Conservation (phyloP, 2,888 invertebrate genomes). For the Melangyna quadrimaculata region DNA sequence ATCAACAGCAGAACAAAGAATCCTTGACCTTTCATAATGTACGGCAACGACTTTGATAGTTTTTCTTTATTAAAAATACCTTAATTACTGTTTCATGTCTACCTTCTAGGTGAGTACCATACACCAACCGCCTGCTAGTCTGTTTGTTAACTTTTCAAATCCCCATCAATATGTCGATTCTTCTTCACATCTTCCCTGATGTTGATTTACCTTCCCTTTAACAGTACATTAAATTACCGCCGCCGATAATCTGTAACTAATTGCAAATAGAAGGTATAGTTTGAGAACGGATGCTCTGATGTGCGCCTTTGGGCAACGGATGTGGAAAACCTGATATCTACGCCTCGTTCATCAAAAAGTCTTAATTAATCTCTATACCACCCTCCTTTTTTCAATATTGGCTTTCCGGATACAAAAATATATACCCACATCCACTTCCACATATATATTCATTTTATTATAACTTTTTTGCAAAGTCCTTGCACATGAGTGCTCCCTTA, state of each 20-base stretch:
- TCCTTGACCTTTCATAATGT: neutral
- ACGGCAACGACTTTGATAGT: neutral
- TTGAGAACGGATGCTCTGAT: constrained; percentile 47
- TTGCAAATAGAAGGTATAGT: constrained; percentile 68
- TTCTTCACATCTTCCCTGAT: neutral
- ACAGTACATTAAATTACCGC: constrained; percentile 71
- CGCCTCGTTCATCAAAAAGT: constrained; percentile 28
- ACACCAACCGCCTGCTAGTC: neutral
- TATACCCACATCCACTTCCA: constrained; percentile 8
- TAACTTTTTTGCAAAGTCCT: constrained; percentile 39
- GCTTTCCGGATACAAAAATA: neutral
- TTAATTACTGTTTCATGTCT: neutral
- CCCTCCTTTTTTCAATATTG: neutral
- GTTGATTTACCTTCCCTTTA: neutral
- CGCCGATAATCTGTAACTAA: constrained; percentile 65
- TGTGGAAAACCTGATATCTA: constrained; percentile 45
- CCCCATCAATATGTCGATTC: neutral
- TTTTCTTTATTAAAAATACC: neutral
- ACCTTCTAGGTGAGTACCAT: neutral
- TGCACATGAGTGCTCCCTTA: constrained; percentile 67
- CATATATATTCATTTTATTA: constrained; percentile 48
- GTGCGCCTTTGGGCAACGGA: constrained; percentile 35
- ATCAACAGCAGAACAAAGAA: neutral
- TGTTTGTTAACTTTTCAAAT: neutral
- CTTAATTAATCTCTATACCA: constrained; percentile 60